phyloP scores from a whole-genome alignment of 2,797 vertebrate species.

The Acridotheres tristis region DNA sequence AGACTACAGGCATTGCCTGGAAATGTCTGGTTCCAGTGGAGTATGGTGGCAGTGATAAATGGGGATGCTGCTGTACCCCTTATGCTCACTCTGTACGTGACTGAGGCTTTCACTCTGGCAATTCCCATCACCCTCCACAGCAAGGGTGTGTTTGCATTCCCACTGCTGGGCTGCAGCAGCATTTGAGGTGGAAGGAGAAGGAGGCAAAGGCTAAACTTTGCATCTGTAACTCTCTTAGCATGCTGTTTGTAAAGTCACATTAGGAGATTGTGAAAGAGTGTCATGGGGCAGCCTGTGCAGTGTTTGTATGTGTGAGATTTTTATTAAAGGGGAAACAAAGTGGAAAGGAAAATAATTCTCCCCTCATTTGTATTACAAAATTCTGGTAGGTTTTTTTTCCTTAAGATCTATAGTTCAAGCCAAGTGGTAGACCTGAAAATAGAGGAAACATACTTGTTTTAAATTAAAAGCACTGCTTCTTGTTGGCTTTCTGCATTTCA shows the following conservation, averaged over 20 bases:
- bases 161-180: background rate
- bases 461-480: background rate
- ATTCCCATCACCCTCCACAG: background rate
- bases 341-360: background rate
- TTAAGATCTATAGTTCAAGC: background rate
- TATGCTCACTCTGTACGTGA: background rate
- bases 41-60: background rate
- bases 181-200: background rate
- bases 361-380: background rate
- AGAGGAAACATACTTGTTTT: background rate
- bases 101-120: background rate
- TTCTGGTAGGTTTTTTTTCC: background rate
- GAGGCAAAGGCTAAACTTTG: background rate
- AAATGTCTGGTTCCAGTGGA: background rate
- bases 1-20: background rate
- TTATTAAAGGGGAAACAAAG: background rate
- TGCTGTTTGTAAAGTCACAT: background rate
- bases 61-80: background rate
- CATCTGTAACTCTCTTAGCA: background rate
- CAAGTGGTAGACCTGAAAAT: background rate
- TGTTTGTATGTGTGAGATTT: background rate
- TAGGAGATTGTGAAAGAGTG: background rate
- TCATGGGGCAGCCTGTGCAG: background rate
- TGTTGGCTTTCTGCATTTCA: background rate
- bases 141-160: rapidly evolving